These are phyloP conservation scores for Lutjanus campechanus DNA, from an alignment of 2,797 vertebrate species.

Conservation along the genomic window DNA sequence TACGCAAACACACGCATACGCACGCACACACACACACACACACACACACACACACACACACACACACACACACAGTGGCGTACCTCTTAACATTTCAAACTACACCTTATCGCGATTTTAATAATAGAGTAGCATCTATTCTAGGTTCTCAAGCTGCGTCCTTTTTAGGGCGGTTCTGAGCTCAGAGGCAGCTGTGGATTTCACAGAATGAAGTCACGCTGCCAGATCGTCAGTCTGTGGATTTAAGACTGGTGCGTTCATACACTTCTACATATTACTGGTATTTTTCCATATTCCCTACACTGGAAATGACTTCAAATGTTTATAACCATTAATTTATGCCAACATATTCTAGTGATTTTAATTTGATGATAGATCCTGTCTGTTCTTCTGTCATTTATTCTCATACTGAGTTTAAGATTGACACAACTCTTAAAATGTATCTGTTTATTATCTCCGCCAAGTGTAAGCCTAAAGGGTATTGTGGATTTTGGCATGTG, in stretches of 20 bases:
- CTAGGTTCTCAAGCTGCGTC: constrained; percentile 30
- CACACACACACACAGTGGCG: neutral
- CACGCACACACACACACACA: constrained; percentile 21
- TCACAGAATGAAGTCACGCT: constrained; percentile 40
- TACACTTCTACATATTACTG: neutral
- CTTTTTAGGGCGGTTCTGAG: constrained; percentile 37
- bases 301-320: neutral
- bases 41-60: constrained; percentile 31
- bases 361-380: neutral
- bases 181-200: constrained; percentile 29
- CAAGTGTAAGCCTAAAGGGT: too few species aligned
- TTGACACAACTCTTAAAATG: neutral
- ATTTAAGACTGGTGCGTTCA: neutral
- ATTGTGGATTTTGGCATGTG: too few species aligned
- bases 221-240: constrained; percentile 22
- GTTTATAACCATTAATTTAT: neutral
- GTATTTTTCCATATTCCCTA: neutral
- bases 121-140: constrained; percentile 69
- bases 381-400: neutral
- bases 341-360: neutral
- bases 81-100: constrained; percentile 58
- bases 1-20: constrained; percentile 17
- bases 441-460: too few species aligned
- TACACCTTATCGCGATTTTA: constrained; percentile 62
- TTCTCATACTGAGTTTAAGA: neutral